Conservation (phyloP, 2,113 vertebrate genomes). For the Tretioscincus oriximinensis region DNA sequence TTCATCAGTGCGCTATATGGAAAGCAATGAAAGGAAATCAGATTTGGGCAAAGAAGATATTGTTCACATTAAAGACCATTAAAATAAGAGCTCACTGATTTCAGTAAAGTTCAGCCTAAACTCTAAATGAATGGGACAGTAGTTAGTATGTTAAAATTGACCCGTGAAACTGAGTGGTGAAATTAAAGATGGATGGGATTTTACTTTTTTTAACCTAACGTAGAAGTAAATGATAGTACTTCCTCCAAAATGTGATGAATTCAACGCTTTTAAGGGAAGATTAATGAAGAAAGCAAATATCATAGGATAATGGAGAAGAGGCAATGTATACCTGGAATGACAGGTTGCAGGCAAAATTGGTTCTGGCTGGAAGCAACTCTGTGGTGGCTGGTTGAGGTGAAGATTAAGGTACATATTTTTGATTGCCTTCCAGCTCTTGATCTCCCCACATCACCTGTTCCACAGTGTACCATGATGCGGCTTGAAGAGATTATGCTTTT, state of each 20-base stretch:
- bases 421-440: too few relatives aligned
- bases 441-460: too few relatives aligned
- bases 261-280: too few relatives aligned
- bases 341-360: too few relatives aligned
- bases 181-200: neutral
- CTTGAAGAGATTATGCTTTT: too few relatives aligned
- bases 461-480: too few relatives aligned
- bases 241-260: neutral
- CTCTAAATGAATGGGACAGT: conserved; percentile 35
- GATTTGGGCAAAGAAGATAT: conserved; percentile 21
- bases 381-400: too few relatives aligned
- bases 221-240: neutral
- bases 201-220: neutral
- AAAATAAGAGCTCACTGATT: conserved; percentile 45
- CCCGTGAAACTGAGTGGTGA: neutral
- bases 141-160: conserved; percentile 3
- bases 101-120: conserved; percentile 46
- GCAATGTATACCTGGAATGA: too few relatives aligned
- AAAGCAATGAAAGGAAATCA: neutral
- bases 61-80: conserved; percentile 33
- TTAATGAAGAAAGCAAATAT: neutral
- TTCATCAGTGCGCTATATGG: conserved; percentile 36
- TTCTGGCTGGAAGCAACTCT: too few relatives aligned
- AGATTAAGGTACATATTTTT: too few relatives aligned
- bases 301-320: neutral